Evolutionary conservation across 2,113 vertebrate genomes (phyloP).

Genomic region (Phoenicopterus ruber): DNA sequence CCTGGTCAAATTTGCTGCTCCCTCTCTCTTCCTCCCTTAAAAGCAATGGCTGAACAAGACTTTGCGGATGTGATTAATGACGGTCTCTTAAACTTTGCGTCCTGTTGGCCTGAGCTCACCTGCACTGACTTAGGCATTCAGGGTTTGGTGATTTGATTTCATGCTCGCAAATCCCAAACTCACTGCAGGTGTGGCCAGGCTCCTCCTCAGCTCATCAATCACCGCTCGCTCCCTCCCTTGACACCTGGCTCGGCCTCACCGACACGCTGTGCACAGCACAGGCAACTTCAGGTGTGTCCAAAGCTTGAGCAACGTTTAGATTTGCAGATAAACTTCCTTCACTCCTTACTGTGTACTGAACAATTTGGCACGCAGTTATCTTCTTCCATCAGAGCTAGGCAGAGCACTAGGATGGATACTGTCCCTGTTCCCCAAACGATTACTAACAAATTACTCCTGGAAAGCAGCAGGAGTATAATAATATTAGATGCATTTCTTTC

Average conservation of each 20-base stretch:
- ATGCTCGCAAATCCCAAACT: neutral
- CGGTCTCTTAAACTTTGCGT: neutral
- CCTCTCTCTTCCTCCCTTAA: neutral
- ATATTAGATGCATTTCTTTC: neutral
- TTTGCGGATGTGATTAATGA: neutral
- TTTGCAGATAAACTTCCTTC: neutral
- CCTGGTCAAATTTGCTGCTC: neutral
- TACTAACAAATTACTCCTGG: neutral
- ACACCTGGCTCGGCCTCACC: rapidly evolving
- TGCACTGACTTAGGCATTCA: neutral
- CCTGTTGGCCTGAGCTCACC: neutral
- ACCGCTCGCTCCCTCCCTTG: rapidly evolving
- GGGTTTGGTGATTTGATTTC: neutral
- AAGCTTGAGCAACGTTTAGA: neutral
- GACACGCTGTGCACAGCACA: neutral
- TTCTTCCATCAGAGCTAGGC: neutral
- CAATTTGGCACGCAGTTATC: neutral
- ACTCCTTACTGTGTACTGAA: neutral
- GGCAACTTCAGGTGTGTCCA: neutral
- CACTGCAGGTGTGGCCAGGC: neutral
- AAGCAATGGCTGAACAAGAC: neutral
- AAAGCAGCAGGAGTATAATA: neutral
- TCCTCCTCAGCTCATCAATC: neutral
- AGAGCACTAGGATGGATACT: neutral
- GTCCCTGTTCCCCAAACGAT: neutral